Conservation (phyloP, 2,113 vertebrate species). For the Eulemur rufifrons region DNA sequence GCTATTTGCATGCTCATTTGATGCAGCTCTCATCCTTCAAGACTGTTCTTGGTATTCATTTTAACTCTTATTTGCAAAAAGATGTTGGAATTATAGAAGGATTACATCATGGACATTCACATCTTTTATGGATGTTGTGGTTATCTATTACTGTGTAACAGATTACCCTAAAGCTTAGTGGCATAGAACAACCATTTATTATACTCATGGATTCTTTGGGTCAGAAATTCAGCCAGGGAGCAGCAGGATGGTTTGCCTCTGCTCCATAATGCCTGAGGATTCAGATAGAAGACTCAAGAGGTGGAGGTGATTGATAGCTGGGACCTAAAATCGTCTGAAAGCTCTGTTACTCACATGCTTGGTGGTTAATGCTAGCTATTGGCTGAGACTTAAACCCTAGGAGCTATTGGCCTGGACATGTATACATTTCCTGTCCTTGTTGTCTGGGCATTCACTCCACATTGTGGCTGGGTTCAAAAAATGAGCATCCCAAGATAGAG, state of each 20-base stretch:
- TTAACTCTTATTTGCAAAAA: neutral
- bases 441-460: neutral
- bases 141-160: neutral
- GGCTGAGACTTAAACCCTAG: neutral
- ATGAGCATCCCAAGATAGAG: neutral
- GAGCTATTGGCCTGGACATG: too few species aligned
- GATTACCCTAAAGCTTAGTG: neutral
- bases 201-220: neutral
- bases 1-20: neutral
- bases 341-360: neutral
- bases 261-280: neutral
- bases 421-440: neutral
- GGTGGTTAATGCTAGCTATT: neutral
- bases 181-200: neutral
- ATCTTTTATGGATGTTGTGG: neutral
- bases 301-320: neutral
- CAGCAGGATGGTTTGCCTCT: neutral
- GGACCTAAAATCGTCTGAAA: neutral
- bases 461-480: neutral
- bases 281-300: neutral
- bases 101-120: neutral
- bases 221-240: neutral
- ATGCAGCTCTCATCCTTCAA: neutral
- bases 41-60: neutral
- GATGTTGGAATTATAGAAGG: neutral